Evolutionary conservation across 2,113 vertebrate genomes (phyloP).

Genomic region (Menura novaehollandiae): DNA sequence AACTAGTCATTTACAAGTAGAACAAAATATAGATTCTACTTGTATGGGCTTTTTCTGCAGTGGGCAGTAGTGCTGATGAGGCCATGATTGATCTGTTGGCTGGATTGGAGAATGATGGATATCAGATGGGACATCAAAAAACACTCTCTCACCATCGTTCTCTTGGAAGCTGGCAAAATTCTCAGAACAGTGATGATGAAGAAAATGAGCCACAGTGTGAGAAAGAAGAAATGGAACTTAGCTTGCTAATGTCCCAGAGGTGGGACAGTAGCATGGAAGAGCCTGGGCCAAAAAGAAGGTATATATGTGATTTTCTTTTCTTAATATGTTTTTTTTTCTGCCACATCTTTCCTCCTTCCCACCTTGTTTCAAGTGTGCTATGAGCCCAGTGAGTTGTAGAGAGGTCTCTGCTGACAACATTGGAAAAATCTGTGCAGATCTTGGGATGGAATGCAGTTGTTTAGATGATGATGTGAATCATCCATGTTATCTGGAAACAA

Average conservation of each 20-base stretch:
- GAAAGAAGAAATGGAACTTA: constrained; percentile 91
- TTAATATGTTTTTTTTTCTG: neutral
- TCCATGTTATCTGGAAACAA: neutral
- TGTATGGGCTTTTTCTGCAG: constrained; percentile 57
- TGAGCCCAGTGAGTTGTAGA: neutral
- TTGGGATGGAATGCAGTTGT: neutral
- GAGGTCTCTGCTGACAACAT: neutral
- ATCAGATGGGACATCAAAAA: constrained; percentile 72
- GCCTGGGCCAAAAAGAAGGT: constrained; percentile 73
- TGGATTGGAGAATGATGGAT: constrained; percentile 87
- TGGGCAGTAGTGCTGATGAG: constrained; percentile 85
- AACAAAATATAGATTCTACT: constrained; percentile 15
- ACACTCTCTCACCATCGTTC: constrained; percentile 71
- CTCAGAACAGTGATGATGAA: constrained; percentile 95
- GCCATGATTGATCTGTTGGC: constrained; percentile 87
- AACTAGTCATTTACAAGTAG: neutral
- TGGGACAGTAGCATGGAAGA: constrained; percentile 85
- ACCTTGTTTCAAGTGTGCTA: neutral
- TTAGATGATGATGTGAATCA: neutral
- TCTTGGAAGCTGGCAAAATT: constrained; percentile 74
- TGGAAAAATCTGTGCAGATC: neutral
- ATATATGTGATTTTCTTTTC: constrained; percentile 10
- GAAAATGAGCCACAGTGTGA: constrained; percentile 88
- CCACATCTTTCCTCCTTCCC: neutral
- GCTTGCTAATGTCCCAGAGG: constrained; percentile 92